phyloP scores from a whole-genome alignment of 1,140 invertebrate species.

The Eriosoma lanigerum region DNA sequence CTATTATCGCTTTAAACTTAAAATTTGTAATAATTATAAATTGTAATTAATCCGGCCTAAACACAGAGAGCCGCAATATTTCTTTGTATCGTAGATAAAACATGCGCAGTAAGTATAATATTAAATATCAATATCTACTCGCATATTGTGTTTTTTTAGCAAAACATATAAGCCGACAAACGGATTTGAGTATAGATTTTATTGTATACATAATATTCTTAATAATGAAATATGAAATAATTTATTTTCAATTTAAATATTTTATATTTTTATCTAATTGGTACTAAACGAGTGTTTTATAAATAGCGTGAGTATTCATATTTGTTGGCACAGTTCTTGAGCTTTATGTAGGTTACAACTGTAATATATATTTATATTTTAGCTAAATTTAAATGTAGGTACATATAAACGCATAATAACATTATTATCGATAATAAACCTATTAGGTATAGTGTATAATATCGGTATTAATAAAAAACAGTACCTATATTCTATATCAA shows the following conservation, averaged over 20 bases:
- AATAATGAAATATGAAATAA: too few relatives aligned
- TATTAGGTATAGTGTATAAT: too few relatives aligned
- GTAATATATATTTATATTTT: not conserved
- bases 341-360: not conserved
- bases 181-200: too few relatives aligned
- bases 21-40: not conserved
- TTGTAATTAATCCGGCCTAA: not conserved
- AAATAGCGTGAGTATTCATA: not conserved
- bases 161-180: too few relatives aligned
- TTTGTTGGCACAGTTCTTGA: not conserved
- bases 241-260: not conserved
- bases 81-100: too few relatives aligned
- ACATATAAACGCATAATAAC: too few relatives aligned
- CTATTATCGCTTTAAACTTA: not conserved
- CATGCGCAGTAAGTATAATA: too few relatives aligned
- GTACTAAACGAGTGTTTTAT: not conserved
- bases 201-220: too few relatives aligned
- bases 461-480: not conserved
- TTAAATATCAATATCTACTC: too few relatives aligned
- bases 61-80: too few relatives aligned
- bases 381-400: not conserved
- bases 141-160: too few relatives aligned
- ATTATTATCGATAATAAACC: too few relatives aligned
- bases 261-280: not conserved
- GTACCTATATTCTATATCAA: not conserved